Conservation (phyloP, 2,888 invertebrate genomes). For the Eupithecia insigniata region DNA sequence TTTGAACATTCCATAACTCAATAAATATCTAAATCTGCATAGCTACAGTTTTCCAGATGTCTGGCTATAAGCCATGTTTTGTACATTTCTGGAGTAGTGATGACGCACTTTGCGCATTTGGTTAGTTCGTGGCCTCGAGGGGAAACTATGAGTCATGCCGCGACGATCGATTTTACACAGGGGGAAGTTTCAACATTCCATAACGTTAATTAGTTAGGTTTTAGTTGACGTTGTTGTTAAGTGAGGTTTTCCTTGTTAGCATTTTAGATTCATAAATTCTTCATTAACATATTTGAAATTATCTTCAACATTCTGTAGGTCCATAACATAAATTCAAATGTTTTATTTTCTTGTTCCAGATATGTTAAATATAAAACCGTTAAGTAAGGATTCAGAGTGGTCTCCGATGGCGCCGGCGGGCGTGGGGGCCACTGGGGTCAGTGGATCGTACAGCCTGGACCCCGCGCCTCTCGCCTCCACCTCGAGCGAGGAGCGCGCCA, state of each 20-base stretch:
- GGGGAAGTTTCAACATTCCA: constrained; percentile 8
- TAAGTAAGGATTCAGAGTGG: constrained; percentile 80
- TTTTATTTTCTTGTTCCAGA: constrained; percentile 59
- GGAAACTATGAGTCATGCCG: constrained; percentile 24
- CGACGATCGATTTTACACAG: constrained; percentile 17
- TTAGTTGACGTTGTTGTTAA: neutral
- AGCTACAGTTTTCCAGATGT: constrained; percentile 32
- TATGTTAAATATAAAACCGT: constrained; percentile 83
- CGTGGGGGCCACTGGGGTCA: constrained; percentile 75
- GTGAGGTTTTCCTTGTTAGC: neutral
- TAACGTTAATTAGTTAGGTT: neutral
- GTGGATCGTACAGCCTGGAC: constrained; percentile 57
- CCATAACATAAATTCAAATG: neutral
- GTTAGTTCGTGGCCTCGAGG: constrained; percentile 17
- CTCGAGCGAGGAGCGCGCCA: constrained; percentile 77
- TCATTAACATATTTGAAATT: neutral
- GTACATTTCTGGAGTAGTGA: constrained; percentile 25
- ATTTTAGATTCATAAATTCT: neutral
- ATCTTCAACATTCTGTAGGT: neutral
- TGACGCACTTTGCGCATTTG: constrained; percentile 35
- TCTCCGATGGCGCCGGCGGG: constrained; percentile 73
- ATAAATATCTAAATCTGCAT: constrained; percentile 12
- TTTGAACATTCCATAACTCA: neutral
- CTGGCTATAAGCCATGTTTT: constrained; percentile 38
- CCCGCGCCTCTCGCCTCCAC: constrained; percentile 66